Evolutionary conservation across 2,113 vertebrate species (phyloP), one percentile per base, ranked within the genome.

Genomic region (Phalacrocorax brasilianus): DNA sequence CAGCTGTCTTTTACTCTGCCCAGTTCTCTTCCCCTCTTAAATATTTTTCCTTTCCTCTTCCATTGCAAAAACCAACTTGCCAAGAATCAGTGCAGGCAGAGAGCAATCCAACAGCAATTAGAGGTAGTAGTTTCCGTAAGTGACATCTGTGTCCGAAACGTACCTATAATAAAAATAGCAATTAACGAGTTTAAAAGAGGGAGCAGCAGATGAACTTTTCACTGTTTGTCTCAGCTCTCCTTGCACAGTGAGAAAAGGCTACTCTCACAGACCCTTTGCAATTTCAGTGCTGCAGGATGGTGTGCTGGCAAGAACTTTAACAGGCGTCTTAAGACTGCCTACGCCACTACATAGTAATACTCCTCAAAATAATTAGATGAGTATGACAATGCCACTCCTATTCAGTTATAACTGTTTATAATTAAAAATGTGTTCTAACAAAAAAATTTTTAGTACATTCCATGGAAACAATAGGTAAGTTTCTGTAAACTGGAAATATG

Each of bases 391-490:
- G 32, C 5, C 13, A 32, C 1, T 32, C 30, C 47, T 24, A 58
- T 20, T 83, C 33, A 80, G 14, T 28, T 62, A 11, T 17, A 84
- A 56, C 3, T 56, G 27, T 42, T 62, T 38, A 30, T 12, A 67
- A 63, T 47, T 62, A 62, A 84, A 16, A 35, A 14, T 27, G 42
- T 61, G 1, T 38, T 65, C 6, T 27, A 11, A 5, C 35, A 28
- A 19, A 14, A 30, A 24, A 28, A 14, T 12, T 42, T 4, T 6
- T 0, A 65, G 7, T 16, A 14, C 0, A 0, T 47, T 53, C 33
- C 4, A 8, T 40, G 15, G 33, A 78, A 80, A 72, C 24, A 5
- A 45, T 7, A 33, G 3, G 1, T 9, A 32, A n/a, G 7, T 55
- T 72, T 90, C 44, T 78, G 26, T 24, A 89, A 77, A 79, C 4